A percentile compares a stretch with the other conserved stretches of the same genome.
phyloP scores from a whole-genome alignment of 2,888 invertebrate species.

The Drosophila quinaria region DNA sequence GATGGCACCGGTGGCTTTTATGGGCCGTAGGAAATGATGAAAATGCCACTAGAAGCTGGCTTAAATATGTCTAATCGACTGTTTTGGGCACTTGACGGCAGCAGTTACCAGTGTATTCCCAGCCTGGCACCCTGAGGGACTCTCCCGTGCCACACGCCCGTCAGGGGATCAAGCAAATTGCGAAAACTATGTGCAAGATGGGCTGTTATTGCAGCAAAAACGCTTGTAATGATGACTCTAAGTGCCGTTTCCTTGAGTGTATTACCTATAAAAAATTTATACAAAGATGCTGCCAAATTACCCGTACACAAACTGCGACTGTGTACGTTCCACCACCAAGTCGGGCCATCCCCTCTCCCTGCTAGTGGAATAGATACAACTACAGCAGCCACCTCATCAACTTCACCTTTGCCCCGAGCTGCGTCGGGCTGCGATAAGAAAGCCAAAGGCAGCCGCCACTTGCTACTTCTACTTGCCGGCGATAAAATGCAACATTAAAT shows the following conservation, averaged over 20 bases:
- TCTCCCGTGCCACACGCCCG: constrained; percentile 43
- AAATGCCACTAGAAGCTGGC: constrained; percentile 57
- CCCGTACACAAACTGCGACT: constrained; percentile 50
- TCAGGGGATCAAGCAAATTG: constrained; percentile 84
- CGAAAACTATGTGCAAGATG: constrained; percentile 86
- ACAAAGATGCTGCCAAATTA: constrained; percentile 78
- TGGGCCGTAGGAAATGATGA: constrained; percentile 69
- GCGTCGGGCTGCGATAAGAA: constrained; percentile 56
- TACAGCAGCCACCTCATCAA: constrained; percentile 47
- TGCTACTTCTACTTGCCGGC: constrained; percentile 62
- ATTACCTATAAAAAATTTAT: constrained; percentile 86
- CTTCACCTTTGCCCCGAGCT: constrained; percentile 45
- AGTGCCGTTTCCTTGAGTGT: constrained; percentile 86
- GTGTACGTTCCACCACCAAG: constrained; percentile 45
- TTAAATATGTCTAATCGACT: constrained; percentile 78
- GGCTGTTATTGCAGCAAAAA: constrained; percentile 86
- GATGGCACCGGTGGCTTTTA: constrained; percentile 65
- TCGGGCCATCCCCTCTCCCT: constrained; percentile 13
- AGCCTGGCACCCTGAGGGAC: constrained; percentile 5
- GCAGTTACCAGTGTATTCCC: constrained; percentile 55
- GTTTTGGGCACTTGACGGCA: constrained; percentile 71
- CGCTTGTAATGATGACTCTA: constrained; percentile 86
- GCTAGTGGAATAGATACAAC: constrained; percentile 44
- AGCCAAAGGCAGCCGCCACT: constrained; percentile 41
- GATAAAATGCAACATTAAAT: constrained; percentile 85